Percentiles rank a stretch among this genome's conserved stretches.
Conservation (phyloP, 2,113 vertebrate genomes). For the Tachuris rubrigastra region DNA sequence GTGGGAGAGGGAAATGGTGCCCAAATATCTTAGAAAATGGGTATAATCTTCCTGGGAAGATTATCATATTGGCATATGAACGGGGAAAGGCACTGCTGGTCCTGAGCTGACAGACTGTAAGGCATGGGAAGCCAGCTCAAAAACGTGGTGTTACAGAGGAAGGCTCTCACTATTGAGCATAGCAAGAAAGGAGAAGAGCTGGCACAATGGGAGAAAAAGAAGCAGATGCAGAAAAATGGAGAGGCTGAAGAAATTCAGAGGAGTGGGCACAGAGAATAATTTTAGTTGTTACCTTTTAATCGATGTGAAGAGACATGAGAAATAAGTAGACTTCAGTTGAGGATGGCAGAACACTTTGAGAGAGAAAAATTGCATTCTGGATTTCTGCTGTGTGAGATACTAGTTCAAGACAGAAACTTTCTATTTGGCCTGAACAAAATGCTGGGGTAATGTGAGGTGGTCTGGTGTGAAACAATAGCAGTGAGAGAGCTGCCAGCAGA, state of each 20-base stretch:
- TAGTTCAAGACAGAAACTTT: not conserved
- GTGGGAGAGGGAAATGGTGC: not conserved
- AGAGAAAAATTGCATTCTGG: not conserved
- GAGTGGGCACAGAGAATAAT: not conserved
- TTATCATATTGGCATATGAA: not conserved
- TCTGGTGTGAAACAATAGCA: not conserved
- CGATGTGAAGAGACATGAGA: not conserved
- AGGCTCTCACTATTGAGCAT: not conserved
- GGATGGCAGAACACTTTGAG: not conserved
- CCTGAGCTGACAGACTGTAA: constrained; percentile 3
- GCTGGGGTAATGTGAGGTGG: not conserved
- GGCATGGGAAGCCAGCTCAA: not conserved
- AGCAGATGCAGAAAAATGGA: not conserved
- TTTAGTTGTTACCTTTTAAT: constrained; percentile 6
- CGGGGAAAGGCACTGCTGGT: not conserved
- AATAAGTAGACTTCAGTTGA: not conserved
- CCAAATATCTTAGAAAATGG: not conserved
- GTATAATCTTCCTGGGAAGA: not conserved
- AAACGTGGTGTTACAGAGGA: not conserved
- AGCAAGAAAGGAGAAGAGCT: not conserved
- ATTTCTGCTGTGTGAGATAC: not conserved
- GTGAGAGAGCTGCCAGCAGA: not conserved
- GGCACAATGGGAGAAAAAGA: not conserved
- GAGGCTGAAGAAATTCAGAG: not conserved
- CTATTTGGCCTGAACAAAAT: not conserved